Base-by-base conservation (phyloP, 2,888 invertebrate species). In the Calliopum simillimum region DNA sequence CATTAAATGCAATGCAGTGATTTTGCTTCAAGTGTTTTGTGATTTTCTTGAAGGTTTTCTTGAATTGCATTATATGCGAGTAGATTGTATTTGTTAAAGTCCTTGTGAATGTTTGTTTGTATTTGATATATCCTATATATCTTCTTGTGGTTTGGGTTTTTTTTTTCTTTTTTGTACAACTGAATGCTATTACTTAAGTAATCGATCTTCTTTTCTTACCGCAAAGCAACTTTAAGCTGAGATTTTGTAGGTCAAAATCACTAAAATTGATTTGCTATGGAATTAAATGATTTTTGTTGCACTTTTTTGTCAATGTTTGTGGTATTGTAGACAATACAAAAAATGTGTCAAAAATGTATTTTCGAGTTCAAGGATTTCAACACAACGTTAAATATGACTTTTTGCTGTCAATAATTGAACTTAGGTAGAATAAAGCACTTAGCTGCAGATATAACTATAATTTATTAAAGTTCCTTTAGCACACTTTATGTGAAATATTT, bases 161-260 rank as follows among this genome's bases (percentile, higher is more conserved):
- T 58, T 4, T 33, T 58, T 58, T 58, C 3, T 46, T 46, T 49
- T 49, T 16, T 4, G 25, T 49, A 33, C 16, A 33, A 21, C 64
- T 53, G 3, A 6, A 33, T 53, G 19, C 43, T 64, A 33, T 51
- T 53, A 51, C 51, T 53, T 41, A 16, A 64, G 64, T 53, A 64
- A 53, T 53, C 64, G 64, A 64, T 64, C 64, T 64, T 41, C 41
- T 64, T 64, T 64, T n/a, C 16, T 8, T n/a, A 56, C 55, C 21
- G 2, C 55, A 8, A 56, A 53, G 33, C 33, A 33, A 8, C 33
- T 33, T 33, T 33, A 33, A 33, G 53, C 11, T 19, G 23, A 61
- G 46, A 46, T 61, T 61, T 33, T 59, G 19, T 61, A 21, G 44
- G 44, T 44, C 46, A 61, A 61, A 61, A 46, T 43, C 61, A 46